phyloP scores from a whole-genome alignment of 2,888 invertebrate genomes.

The Eupelmus urozonus region DNA sequence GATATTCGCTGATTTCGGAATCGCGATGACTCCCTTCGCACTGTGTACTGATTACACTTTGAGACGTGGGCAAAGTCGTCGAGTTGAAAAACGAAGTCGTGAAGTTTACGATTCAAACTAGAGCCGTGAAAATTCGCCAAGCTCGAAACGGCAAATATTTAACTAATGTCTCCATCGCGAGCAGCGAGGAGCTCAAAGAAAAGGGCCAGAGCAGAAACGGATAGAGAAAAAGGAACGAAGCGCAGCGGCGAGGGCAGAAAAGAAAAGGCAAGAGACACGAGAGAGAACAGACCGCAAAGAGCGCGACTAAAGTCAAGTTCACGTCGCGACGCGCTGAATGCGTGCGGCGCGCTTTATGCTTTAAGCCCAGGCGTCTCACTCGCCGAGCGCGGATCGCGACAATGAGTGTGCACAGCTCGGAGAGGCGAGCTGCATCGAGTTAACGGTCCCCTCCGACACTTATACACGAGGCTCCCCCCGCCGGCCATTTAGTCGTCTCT shows the following conservation, averaged over 20 bases:
- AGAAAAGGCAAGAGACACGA: neutral
- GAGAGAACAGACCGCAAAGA: neutral
- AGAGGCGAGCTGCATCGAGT: constrained; percentile 10
- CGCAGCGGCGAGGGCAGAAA: neutral
- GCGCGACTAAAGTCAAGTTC: constrained; percentile 12
- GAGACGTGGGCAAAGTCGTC: no score
- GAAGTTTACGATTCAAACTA: no score
- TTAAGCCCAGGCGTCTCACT: neutral
- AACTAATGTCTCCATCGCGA: no score
- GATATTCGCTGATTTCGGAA: no score
- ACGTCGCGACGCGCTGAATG: neutral
- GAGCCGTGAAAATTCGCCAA: no score
- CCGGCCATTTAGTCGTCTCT: no score
- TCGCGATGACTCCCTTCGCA: no score
- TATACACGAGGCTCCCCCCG: neutral
- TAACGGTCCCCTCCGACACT: constrained; percentile 21
- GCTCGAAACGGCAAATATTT: no score
- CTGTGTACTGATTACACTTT: no score
- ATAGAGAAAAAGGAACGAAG: neutral
- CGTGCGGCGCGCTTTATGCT: neutral
- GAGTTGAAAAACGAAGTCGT: no score
- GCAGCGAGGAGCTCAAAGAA: no score
- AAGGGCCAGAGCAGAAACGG: neutral
- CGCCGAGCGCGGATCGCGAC: neutral
- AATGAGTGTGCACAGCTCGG: neutral